Percentiles rank a stretch among this genome's conserved stretches.
These are phyloP conservation scores for Gymnorhina tibicen DNA, from an alignment of 2,113 vertebrate species.

Conservation along the genomic window DNA sequence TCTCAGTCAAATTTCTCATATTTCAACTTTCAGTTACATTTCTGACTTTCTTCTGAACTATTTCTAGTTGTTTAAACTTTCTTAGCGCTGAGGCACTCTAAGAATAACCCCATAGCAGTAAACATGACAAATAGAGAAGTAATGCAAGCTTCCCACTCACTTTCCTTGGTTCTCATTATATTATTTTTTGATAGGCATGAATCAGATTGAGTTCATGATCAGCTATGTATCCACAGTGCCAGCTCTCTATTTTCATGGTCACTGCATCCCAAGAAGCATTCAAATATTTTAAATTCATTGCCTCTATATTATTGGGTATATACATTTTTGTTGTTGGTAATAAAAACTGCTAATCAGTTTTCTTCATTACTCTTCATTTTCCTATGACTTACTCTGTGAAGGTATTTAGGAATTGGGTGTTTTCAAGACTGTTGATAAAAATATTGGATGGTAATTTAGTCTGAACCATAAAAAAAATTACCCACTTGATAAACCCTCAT, in stretches of 20 bases:
- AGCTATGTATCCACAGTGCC: not conserved
- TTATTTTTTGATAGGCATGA: not conserved
- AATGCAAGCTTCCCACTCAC: not conserved
- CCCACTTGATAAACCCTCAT: not conserved
- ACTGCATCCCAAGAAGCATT: not conserved
- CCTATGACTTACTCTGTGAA: not conserved
- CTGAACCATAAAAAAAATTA: not conserved
- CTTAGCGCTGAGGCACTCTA: not conserved
- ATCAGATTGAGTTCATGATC: not conserved
- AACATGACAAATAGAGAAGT: not conserved
- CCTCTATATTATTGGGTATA: not conserved
- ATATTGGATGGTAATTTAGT: not conserved
- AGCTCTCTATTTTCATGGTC: not conserved
- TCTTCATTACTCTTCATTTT: not conserved
- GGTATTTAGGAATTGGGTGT: not conserved
- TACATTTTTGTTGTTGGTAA: not conserved
- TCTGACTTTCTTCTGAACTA: not conserved
- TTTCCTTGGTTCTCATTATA: not conserved
- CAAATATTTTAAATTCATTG: not conserved
- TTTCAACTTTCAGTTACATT: not conserved
- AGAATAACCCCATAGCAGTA: not conserved
- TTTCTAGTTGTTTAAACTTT: not conserved
- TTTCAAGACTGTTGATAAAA: not conserved
- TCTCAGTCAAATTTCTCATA: not conserved
- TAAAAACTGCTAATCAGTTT: not conserved